Conservation (phyloP, 2,113 vertebrate genomes). For the Pelodiscus sinensis region DNA sequence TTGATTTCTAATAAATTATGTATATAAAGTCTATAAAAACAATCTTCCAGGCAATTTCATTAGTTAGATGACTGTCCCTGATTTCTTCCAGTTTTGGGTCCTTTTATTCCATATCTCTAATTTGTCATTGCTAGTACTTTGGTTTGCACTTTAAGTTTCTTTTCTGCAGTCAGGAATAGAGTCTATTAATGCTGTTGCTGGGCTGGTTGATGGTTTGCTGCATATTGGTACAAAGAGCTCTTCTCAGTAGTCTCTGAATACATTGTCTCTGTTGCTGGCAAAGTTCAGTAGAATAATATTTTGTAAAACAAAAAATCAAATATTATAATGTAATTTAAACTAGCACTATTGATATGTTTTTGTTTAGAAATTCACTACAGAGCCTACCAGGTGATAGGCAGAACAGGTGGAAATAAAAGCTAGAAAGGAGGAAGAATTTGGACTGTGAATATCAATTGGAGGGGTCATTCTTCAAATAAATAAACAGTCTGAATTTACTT, state of each 20-base stretch:
- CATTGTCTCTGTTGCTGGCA: background rate
- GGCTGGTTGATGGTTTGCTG: background rate
- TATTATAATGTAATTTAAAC: background rate
- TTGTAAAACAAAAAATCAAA: background rate
- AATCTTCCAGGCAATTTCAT: background rate
- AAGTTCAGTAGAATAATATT: background rate
- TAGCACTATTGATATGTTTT: background rate
- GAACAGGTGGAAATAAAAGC: conserved; percentile 35
- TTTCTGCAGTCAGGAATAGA: background rate
- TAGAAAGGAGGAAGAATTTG: background rate
- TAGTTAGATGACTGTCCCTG: background rate
- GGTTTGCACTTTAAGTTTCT: background rate
- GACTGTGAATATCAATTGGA: background rate
- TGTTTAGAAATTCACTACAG: conserved; percentile 12
- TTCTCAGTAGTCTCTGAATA: background rate
- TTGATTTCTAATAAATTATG: background rate
- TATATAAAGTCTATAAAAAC: background rate
- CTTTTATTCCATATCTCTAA: background rate
- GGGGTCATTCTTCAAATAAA: conserved; percentile 10
- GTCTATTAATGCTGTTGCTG: background rate
- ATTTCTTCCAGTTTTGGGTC: background rate
- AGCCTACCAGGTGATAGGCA: background rate
- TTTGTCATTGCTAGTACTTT: background rate
- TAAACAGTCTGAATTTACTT: conserved; percentile 17
- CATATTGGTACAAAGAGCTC: background rate